These are phyloP conservation scores for Mythimna vitellina DNA, from an alignment of 2,888 invertebrate genomes.

Conservation along the genomic window DNA sequence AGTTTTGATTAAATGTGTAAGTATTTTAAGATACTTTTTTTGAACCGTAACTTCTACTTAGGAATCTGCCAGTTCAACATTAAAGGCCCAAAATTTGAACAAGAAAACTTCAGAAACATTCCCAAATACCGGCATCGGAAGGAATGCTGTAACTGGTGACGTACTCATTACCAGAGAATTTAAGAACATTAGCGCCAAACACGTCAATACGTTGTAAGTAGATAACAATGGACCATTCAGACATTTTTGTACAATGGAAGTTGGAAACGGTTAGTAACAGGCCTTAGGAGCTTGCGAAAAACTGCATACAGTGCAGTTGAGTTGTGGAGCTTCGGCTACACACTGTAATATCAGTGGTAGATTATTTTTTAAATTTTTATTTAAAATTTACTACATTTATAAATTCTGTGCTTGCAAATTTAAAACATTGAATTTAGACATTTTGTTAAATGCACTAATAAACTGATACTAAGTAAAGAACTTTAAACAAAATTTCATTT, in stretches of 20 bases:
- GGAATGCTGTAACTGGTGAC: conserved; percentile 29
- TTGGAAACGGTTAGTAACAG: conserved; percentile 9
- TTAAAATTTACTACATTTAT: too few species aligned
- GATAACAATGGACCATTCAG: conserved; percentile 72
- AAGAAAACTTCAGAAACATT: conserved; percentile 22
- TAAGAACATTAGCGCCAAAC: conserved; percentile 39
- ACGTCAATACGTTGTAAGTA: conserved; percentile 49
- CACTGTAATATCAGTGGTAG: background rate
- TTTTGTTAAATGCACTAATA: too few species aligned
- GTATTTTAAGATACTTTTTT: background rate
- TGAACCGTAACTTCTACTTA: background rate
- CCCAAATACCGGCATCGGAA: background rate
- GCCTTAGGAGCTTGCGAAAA: conserved; percentile 23
- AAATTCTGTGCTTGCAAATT: too few species aligned
- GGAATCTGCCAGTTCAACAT: background rate
- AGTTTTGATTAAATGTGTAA: background rate
- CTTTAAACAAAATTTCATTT: too few species aligned
- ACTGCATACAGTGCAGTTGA: background rate
- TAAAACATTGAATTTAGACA: too few species aligned
- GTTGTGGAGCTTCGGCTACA: background rate
- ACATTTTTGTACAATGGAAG: conserved; percentile 64
- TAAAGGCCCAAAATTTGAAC: background rate
- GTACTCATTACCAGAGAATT: conserved; percentile 32
- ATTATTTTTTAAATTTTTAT: too few species aligned
- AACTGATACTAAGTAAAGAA: too few species aligned